These are phyloP conservation scores for Cecidostiba fungosa DNA, from an alignment of 2,888 invertebrate species.

Conservation along the genomic window DNA sequence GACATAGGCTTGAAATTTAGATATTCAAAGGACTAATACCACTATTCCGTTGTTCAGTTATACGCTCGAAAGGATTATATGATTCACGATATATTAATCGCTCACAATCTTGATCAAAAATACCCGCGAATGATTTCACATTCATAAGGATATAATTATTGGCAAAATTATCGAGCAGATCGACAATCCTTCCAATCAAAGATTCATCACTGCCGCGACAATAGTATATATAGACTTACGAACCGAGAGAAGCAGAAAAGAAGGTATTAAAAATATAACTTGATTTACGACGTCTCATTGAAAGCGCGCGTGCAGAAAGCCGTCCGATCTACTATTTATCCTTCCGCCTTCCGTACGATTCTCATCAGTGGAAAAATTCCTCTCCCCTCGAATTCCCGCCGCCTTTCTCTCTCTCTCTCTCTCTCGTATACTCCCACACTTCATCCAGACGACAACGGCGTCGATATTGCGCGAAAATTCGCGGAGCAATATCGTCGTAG, in stretches of 20 bases:
- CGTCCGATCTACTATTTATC: not conserved
- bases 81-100: too few species aligned
- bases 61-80: too few species aligned
- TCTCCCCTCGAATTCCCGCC: not conserved
- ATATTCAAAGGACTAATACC: too few species aligned
- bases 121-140: too few species aligned
- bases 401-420: not conserved
- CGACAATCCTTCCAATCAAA: not conserved
- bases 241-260: too few species aligned
- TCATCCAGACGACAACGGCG: not conserved
- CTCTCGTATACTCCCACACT: not conserved
- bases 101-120: too few species aligned
- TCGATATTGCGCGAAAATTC: constrained; percentile 14
- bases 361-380: constrained; percentile 16
- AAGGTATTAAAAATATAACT: not conserved
- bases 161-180: not conserved
- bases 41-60: too few species aligned
- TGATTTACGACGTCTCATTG: not conserved
- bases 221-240: not conserved
- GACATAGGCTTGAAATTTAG: too few species aligned
- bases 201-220: not conserved
- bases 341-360: not conserved
- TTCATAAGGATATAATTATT: not conserved
- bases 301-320: not conserved
- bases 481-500: constrained; percentile 22